Evolutionary conservation across 2,113 vertebrate species (phyloP).

Genomic region (Polyodon spathula): DNA sequence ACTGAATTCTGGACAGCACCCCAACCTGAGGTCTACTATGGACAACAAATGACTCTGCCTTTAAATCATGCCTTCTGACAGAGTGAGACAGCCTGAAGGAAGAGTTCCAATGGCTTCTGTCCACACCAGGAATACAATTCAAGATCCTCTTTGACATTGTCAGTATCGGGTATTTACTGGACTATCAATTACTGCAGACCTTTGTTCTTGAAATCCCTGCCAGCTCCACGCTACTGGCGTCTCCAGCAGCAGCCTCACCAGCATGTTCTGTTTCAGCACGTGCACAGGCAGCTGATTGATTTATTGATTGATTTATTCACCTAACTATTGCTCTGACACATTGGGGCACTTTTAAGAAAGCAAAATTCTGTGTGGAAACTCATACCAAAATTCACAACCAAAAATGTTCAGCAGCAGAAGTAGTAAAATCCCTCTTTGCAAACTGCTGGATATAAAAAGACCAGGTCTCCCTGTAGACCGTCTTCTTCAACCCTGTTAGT

Average conservation of each 20-base stretch:
- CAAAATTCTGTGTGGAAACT: too few species aligned
- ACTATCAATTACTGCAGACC: neutral
- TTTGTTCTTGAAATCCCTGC: neutral
- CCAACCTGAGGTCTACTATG: neutral
- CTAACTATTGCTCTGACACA: too few species aligned
- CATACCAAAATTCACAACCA: too few species aligned
- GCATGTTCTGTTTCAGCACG: neutral
- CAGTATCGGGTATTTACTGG: neutral
- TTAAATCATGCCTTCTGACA: neutral
- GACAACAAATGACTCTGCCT: neutral
- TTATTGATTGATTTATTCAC: too few species aligned
- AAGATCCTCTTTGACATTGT: neutral
- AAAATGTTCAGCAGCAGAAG: too few species aligned
- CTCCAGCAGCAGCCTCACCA: neutral
- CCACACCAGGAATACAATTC: neutral
- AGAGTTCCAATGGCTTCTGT: neutral
- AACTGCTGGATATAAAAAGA: too few species aligned
- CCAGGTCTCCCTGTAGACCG: too few species aligned
- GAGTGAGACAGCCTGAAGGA: neutral
- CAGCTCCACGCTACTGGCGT: neutral
- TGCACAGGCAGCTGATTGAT: neutral
- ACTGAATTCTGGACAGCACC: neutral
- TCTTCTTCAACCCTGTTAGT: too few species aligned
- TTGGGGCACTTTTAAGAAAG: too few species aligned
- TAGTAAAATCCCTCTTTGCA: too few species aligned